Evolutionary conservation across 2,113 vertebrate species (phyloP).

Genomic region (Chaetops frenatus): DNA sequence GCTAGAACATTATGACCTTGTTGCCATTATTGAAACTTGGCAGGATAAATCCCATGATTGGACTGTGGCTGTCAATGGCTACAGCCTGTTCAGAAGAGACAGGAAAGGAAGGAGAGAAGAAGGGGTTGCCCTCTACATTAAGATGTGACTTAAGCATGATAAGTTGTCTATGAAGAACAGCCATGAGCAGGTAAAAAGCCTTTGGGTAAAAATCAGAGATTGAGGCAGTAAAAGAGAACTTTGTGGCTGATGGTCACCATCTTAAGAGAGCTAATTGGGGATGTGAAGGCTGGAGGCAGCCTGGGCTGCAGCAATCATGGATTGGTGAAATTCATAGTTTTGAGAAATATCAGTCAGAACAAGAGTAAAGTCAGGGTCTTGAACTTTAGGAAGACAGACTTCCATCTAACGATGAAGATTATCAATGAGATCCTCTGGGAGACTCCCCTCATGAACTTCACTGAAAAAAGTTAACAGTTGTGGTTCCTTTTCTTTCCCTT

Average conservation of each 20-base stretch:
- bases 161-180: background rate
- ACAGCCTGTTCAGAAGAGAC: background rate
- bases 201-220: background rate
- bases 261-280: background rate
- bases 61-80: background rate
- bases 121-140: background rate
- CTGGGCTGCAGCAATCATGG: background rate
- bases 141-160: background rate
- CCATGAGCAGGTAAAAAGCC: background rate
- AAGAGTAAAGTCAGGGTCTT: background rate
- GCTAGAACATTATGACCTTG: fast-evolving
- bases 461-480: background rate
- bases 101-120: background rate
- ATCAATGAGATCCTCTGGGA: background rate
- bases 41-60: background rate
- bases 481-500: fast-evolving
- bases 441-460: background rate
- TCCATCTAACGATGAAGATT: background rate
- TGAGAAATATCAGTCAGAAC: background rate
- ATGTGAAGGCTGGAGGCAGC: background rate
- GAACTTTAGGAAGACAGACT: background rate
- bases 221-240: background rate
- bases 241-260: background rate
- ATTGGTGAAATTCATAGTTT: background rate
- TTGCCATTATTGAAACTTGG: background rate